Conservation (phyloP, 2,888 invertebrate species). For the Drosophila subsilvestris region DNA sequence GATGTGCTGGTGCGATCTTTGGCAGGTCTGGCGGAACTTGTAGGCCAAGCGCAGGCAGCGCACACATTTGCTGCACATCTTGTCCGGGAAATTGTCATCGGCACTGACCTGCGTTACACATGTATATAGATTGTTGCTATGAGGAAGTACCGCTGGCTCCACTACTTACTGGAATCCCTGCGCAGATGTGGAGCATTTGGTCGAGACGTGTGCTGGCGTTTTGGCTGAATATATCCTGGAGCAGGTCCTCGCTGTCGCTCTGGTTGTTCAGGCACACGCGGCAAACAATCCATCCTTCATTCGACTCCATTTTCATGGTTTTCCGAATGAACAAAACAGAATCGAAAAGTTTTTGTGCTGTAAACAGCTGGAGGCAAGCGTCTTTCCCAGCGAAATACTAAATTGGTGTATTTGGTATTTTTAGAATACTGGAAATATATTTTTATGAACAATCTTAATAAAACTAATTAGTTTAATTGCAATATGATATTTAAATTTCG, state of each 20-base stretch:
- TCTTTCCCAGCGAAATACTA: conserved; percentile 14
- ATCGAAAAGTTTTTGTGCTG: background rate
- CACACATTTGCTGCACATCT: conserved; percentile 77
- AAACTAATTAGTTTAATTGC: too few species aligned
- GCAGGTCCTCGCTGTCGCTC: conserved; percentile 59
- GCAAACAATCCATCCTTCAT: conserved; percentile 80
- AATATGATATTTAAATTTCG: too few species aligned
- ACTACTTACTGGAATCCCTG: conserved; percentile 81
- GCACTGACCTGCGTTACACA: conserved; percentile 63
- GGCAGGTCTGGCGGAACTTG: conserved; percentile 78
- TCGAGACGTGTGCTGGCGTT: conserved; percentile 76
- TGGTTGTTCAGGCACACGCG: conserved; percentile 74
- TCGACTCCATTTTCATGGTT: conserved; percentile 73
- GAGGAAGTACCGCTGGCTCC: background rate
- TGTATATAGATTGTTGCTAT: background rate
- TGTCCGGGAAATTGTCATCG: conserved; percentile 80
- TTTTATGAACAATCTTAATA: too few species aligned
- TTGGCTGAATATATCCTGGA: conserved; percentile 77
- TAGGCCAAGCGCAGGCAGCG: conserved; percentile 73
- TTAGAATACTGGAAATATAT: too few species aligned
- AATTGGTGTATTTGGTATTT: background rate
- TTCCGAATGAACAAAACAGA: conserved; percentile 61
- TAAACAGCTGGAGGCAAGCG: conserved; percentile 39
- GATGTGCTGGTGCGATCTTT: conserved; percentile 79
- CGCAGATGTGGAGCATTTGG: conserved; percentile 81